phyloP scores from a whole-genome alignment of 2,797 vertebrate species.

The Spondyliosoma cantharus region DNA sequence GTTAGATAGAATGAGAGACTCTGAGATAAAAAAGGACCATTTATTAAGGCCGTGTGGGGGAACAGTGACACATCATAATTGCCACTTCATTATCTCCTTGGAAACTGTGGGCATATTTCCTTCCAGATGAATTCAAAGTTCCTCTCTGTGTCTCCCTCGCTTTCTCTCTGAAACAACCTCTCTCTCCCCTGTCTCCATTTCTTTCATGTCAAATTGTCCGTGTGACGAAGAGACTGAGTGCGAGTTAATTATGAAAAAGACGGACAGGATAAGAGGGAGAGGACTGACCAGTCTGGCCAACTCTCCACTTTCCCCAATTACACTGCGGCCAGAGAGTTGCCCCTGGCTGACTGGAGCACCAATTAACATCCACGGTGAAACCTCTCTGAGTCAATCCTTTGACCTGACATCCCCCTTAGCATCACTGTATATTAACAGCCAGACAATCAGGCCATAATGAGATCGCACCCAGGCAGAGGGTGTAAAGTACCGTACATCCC shows the following conservation, averaged over 20 bases:
- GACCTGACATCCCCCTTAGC: constrained; percentile 51
- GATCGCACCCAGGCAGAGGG: constrained; percentile 41
- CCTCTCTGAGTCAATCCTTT: constrained; percentile 35
- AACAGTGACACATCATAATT: constrained; percentile 21
- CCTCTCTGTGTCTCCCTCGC: neutral
- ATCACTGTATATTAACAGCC: constrained; percentile 42
- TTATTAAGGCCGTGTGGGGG: constrained; percentile 1
- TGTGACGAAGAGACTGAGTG: constrained; percentile 47
- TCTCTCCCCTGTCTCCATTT: constrained; percentile 17
- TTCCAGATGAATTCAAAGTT: constrained; percentile 7
- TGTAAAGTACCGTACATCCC: constrained; percentile 28
- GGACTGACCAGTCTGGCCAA: constrained; percentile 28
- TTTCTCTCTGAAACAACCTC: constrained; percentile 1
- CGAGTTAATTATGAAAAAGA: constrained; percentile 58
- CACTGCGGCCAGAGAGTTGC: constrained; percentile 34
- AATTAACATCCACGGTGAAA: constrained; percentile 58
- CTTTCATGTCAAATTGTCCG: constrained; percentile 53
- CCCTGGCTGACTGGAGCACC: constrained; percentile 40
- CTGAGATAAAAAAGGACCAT: neutral
- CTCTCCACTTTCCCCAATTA: constrained; percentile 47
- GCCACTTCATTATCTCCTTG: constrained; percentile 38
- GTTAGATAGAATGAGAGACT: neutral
- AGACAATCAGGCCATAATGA: constrained; percentile 55
- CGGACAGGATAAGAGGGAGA: constrained; percentile 24
- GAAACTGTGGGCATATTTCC: constrained; percentile 38